Base-by-base conservation (phyloP, 2,888 invertebrate genomes). In the Dryococelus australis region DNA sequence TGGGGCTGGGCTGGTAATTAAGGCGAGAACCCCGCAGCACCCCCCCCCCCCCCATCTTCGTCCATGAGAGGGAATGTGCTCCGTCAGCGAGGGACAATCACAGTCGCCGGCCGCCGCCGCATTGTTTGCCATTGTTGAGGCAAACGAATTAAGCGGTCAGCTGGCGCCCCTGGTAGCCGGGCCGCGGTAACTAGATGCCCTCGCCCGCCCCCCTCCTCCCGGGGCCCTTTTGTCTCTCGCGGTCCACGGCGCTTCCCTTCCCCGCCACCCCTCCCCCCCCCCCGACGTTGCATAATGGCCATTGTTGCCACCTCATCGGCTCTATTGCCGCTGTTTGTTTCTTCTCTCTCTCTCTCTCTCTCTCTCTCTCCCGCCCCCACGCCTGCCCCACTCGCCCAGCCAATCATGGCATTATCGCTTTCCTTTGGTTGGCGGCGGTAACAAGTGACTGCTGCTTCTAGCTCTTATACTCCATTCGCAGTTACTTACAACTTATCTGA, bases 141-240 rank as follows among this genome's bases (percentile, higher is more conserved):
- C 65, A n/a, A 65, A 65, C 65, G 65, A 65, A 65, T 65, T 65
- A 65, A 65, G 65, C 65, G 65, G 65, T 65, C 65, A 65, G 65
- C 65, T 65, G 65, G 65, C 65, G 65, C 65, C 65, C 65, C 65
- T 65, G 65, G 65, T n/a, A n/a, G 65, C 65, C n/a, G 65, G 65
- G 35, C 24, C 24, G 65, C 65, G 65, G 65, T 65, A 65, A 65
- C 65, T 65, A 65, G 65, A 8, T 65, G n/a, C 65, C 65, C 65
- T 65, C 65, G 65, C n/a, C 65, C 24, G 47, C 12, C 16, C 24
- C 65, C 16, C 16, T 65, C 16, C 10, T 65, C 65, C n/a, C n/a
- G 35, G 35, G 47, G 2, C 16, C n/a, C 65, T 65, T 65, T 65
- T 65, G 65, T 65, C 65, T n/a, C 1, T 20, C 51, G 13, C 20